Percentiles rank a stretch among this genome's conserved stretches.
These are phyloP conservation scores for Muraenolepis orangiensis DNA, from an alignment of 2,797 vertebrate genomes.

Conservation along the genomic window DNA sequence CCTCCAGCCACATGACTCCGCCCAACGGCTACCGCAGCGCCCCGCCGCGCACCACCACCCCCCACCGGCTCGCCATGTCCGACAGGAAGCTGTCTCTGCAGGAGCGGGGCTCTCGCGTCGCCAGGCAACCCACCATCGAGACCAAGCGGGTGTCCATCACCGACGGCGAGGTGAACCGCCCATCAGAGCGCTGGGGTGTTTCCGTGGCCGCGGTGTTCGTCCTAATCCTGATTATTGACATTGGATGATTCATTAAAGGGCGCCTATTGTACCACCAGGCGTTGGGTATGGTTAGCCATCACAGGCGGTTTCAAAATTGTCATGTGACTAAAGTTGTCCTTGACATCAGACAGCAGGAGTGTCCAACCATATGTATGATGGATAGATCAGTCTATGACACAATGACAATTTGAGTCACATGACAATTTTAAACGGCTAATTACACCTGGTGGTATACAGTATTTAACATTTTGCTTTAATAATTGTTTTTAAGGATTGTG, in stretches of 20 bases:
- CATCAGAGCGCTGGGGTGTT: not conserved
- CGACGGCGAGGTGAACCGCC: slow-evolving; percentile 77
- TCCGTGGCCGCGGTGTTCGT: not conserved
- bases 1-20: slow-evolving; percentile 56
- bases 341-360: no score
- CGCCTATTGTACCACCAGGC: no score
- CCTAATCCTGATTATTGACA: not conserved
- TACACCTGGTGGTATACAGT: no score
- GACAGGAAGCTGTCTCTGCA: slow-evolving; percentile 91
- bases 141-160: slow-evolving; percentile 91
- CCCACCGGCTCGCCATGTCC: slow-evolving; percentile 66
- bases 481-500: slow-evolving; percentile 77
- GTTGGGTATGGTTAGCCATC: no score
- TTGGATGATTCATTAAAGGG: no score
- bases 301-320: no score
- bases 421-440: no score
- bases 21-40: slow-evolving; percentile 60
- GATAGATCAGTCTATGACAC: no score
- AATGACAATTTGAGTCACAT: no score
- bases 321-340: no score
- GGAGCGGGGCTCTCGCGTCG: slow-evolving; percentile 76
- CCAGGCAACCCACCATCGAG: slow-evolving; percentile 88
- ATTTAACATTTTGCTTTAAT: not conserved
- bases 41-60: slow-evolving; percentile 42
- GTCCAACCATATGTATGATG: no score